Base-by-base conservation (phyloP, 1,140 invertebrate genomes). In the Brachystomella parvula region DNA sequence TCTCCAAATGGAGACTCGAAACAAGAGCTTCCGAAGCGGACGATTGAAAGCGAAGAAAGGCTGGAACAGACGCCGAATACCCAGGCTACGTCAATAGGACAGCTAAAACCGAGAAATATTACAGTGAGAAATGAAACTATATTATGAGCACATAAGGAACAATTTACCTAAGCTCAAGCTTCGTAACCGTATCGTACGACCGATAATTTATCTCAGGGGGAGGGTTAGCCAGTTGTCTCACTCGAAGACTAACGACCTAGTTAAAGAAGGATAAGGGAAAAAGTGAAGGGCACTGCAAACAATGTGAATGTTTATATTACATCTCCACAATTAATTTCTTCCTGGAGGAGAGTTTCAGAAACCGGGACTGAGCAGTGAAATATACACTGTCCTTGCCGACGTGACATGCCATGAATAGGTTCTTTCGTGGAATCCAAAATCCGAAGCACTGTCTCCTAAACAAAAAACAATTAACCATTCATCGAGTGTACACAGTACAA, bases 201-300 rank as follows among this genome's bases (percentile, higher is more conserved):
- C 49, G 9, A 24, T 12, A 12, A 6, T 19, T 53, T 6, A 53
- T 53, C 24, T 53, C 49, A 15, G 49, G 49, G 24, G 49, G 49
- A 53, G 49, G 49, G 24, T 53, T 53, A 15, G 49, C 12, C 49
- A 53, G 21, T 53, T 53, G 49, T 53, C 49, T 15, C 12, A 53
- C 9, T 19, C 49, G 9, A 24, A 53, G 49, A 24, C 49, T 53
- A 15, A 15, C 21, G 49, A 53, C 49, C 12, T 19, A n/a, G n/a
- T n/a, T n/a, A n/a, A n/a, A n/a, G n/a, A n/a, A n/a, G n/a, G n/a
- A n/a, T n/a, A n/a, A n/a, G n/a, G n/a, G n/a, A n/a, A n/a, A n/a
- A n/a, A n/a, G n/a, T n/a, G n/a, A n/a, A n/a, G n/a, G n/a, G n/a
- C n/a, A n/a, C n/a, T n/a, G n/a, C n/a, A n/a, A n/a, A n/a, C n/a